A percentile compares a stretch with the other conserved stretches of the same genome.
Conservation (phyloP, 1,140 invertebrate species). For the Drosophila lacertosa region DNA sequence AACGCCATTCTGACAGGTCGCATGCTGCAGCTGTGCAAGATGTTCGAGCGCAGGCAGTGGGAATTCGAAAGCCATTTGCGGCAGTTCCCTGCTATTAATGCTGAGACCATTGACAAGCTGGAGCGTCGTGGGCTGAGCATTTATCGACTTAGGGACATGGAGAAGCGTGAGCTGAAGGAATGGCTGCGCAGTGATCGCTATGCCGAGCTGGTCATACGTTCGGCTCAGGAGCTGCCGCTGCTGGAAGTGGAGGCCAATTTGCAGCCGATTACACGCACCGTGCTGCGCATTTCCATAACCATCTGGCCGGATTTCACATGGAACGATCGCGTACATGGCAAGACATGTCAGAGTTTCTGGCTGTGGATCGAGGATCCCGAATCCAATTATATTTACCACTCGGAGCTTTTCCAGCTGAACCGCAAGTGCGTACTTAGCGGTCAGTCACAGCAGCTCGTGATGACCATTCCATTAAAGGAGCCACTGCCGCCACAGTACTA, state of each 20-base stretch:
- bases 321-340: constrained; percentile 96
- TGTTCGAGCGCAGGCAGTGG: constrained; percentile 96
- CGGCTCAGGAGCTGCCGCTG: constrained; percentile 92
- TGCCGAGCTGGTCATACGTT: constrained; percentile 92
- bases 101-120: constrained; percentile 92
- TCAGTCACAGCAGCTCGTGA: constrained; percentile 93
- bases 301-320: constrained; percentile 95
- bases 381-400: constrained; percentile 97
- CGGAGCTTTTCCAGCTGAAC: constrained; percentile 94
- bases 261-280: constrained; percentile 97
- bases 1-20: constrained; percentile 94
- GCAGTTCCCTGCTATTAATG: constrained; percentile 92
- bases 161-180: constrained; percentile 92
- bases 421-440: constrained; percentile 90
- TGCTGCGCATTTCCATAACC: constrained; percentile 93
- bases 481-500: constrained; percentile 96
- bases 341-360: constrained; percentile 96
- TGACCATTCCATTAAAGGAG: constrained; percentile 98
- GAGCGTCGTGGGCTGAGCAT: constrained; percentile 90
- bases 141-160: constrained; percentile 93
- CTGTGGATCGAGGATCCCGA: constrained; percentile 99
- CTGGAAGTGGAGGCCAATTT: constrained; percentile 93
- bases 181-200: constrained; percentile 91
- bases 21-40: constrained; percentile 93
- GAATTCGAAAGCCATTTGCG: constrained; percentile 92